Conservation (phyloP, 2,888 invertebrate genomes). For the Diadegma fenestrale region DNA sequence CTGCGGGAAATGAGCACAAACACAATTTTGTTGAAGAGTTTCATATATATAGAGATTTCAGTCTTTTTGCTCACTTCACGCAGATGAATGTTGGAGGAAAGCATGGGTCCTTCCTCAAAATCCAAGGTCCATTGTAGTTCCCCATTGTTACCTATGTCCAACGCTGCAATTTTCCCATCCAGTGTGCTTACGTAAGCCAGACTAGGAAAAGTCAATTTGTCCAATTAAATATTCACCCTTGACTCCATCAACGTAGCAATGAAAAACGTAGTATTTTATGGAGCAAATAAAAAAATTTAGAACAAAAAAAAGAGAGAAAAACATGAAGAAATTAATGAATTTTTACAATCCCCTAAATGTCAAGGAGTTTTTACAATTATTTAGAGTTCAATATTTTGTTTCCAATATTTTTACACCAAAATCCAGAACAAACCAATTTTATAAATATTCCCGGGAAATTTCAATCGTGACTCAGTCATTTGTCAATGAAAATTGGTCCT, state of each 20-base stretch:
- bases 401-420: not conserved
- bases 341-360: not conserved
- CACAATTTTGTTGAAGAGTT: no score
- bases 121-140: conserved; percentile 91
- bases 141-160: conserved; percentile 90
- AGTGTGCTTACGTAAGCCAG: conserved; percentile 94
- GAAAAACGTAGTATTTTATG: not conserved
- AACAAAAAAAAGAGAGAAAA: not conserved
- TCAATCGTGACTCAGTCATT: not conserved
- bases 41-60: no score
- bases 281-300: not conserved
- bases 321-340: not conserved
- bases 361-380: not conserved
- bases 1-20: no score
- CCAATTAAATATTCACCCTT: not conserved
- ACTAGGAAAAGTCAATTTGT: conserved; percentile 83
- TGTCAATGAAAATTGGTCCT: not conserved
- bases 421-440: not conserved
- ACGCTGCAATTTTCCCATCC: conserved; percentile 94
- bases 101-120: conserved; percentile 91
- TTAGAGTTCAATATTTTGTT: no score
- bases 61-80: conserved; percentile 88
- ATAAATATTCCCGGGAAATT: not conserved
- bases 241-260: not conserved
- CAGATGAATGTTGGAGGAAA: conserved; percentile 95